A percentile compares a stretch with the other conserved stretches of the same genome.
Conservation (phyloP, 1,140 invertebrate genomes). For the Neotoxoptera formosana region DNA sequence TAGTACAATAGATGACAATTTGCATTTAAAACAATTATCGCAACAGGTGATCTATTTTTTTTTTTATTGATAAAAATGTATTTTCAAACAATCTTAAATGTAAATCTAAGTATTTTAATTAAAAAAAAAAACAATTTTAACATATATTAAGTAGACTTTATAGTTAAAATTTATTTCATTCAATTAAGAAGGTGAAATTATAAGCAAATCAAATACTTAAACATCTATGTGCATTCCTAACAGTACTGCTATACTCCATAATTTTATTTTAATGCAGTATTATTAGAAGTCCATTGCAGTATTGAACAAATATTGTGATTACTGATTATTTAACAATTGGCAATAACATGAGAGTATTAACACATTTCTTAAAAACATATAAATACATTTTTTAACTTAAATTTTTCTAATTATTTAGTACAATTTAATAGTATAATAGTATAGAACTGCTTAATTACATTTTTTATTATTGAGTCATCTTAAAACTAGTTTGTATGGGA, state of each 20-base stretch:
- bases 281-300: not conserved
- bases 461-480: no score
- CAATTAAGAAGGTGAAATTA: no score
- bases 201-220: no score
- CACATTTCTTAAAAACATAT: not conserved
- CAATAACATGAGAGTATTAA: not conserved
- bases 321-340: no score
- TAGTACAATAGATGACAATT: conserved; percentile 80
- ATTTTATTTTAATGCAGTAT: not conserved
- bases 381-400: not conserved
- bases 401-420: not conserved
- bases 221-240: no score
- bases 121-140: not conserved
- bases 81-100: not conserved
- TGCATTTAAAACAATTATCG: conserved; percentile 82
- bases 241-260: not conserved
- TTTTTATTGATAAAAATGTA: not conserved
- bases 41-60: conserved; percentile 72
- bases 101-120: not conserved
- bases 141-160: not conserved
- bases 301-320: no score
- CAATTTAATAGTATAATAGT: not conserved
- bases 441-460: not conserved
- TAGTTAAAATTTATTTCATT: no score
- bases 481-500: no score